These are phyloP conservation scores for Thysanoteuthis rhombus DNA, from an alignment of 2,888 invertebrate genomes.

Conservation along the genomic window DNA sequence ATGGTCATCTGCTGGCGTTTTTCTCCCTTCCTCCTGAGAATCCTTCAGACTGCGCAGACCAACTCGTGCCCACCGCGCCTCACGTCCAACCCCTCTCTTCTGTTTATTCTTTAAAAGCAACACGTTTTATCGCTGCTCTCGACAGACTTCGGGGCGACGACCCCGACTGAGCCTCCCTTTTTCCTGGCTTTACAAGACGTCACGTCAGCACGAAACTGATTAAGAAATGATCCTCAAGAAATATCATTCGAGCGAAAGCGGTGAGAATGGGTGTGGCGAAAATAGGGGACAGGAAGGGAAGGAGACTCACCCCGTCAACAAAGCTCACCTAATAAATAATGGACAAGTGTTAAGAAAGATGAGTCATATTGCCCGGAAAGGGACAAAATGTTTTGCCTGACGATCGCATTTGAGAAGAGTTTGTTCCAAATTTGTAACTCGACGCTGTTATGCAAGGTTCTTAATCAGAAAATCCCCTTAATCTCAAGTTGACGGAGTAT, in stretches of 20 bases:
- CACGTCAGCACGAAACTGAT: background rate
- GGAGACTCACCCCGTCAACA: background rate
- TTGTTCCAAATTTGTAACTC: too few relatives aligned
- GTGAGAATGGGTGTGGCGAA: background rate
- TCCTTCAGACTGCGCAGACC: background rate
- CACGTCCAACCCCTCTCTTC: background rate
- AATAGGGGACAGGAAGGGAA: background rate
- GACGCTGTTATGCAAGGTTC: too few relatives aligned
- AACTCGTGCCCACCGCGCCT: background rate
- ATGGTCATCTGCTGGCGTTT: background rate
- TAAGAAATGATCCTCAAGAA: background rate
- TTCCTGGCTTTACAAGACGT: background rate
- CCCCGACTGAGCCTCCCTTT: background rate
- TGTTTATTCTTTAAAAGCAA: conserved; percentile 12
- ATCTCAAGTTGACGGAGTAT: too few relatives aligned
- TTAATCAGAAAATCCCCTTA: too few relatives aligned
- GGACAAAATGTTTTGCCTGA: background rate
- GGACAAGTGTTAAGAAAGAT: background rate
- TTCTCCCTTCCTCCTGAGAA: background rate
- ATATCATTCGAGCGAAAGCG: background rate
- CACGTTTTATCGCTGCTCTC: background rate
- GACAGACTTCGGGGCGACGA: background rate
- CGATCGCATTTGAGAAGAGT: too few relatives aligned
- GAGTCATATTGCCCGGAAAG: background rate
- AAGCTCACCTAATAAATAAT: background rate